Percentiles rank a stretch among this genome's conserved stretches.
phyloP scores from a whole-genome alignment of 2,888 invertebrate species.

The Ectropis crepuscularia region DNA sequence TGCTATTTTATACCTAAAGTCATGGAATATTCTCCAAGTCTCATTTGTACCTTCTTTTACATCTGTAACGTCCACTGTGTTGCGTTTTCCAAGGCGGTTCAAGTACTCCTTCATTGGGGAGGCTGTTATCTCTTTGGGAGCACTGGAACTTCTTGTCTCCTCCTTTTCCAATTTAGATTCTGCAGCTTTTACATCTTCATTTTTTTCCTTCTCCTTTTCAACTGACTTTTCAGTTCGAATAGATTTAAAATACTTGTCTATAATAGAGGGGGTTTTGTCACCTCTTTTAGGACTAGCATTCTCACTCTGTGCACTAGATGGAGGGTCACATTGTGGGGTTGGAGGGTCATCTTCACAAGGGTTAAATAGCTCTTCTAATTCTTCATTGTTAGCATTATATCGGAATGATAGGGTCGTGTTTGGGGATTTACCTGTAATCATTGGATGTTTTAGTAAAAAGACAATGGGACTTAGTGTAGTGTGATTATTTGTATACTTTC shows the following conservation, averaged over 20 bases:
- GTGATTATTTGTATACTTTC: not conserved
- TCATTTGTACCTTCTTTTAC: conserved; percentile 80
- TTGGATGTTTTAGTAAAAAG: conserved; percentile 34
- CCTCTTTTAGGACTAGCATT: conserved; percentile 75
- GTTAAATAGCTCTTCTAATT: conserved; percentile 88
- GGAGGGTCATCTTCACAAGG: conserved; percentile 85
- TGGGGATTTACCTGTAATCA: conserved; percentile 71
- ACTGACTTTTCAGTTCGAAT: conserved; percentile 65
- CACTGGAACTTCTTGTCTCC: conserved; percentile 44
- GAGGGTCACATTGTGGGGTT: conserved; percentile 76
- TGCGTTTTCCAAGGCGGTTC: conserved; percentile 85
- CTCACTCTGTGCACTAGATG: conserved; percentile 63
- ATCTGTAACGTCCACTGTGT: conserved; percentile 85
- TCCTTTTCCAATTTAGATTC: conserved; percentile 64
- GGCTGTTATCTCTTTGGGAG: conserved; percentile 69
- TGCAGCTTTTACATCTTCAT: conserved; percentile 60
- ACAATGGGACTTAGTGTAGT: conserved; percentile 1
- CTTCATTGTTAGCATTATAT: conserved; percentile 91
- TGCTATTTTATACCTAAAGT: conserved; percentile 89
- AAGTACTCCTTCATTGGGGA: conserved; percentile 85
- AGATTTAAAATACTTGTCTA: conserved; percentile 82
- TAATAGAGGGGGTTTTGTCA: conserved; percentile 75
- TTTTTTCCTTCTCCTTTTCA: conserved; percentile 71
- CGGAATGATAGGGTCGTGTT: conserved; percentile 86
- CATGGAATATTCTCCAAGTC: conserved; percentile 89